Conservation (phyloP, 64 coral and sea anemone species). For the Astreopora myriophthalma region DNA sequence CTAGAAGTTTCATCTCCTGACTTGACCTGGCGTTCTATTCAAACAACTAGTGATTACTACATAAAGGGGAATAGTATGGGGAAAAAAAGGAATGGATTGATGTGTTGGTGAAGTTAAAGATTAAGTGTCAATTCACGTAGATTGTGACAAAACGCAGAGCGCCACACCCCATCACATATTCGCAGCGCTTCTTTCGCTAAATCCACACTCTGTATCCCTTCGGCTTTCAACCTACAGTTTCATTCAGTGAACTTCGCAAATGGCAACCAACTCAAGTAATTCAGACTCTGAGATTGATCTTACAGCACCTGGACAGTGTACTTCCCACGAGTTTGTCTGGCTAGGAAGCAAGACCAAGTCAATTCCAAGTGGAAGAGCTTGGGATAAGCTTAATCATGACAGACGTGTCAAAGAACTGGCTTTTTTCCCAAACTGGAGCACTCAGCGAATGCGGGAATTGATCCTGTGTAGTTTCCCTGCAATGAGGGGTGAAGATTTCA, state of each 20-base stretch:
- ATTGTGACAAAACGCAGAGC: background rate
- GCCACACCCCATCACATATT: background rate
- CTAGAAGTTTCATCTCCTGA: no score
- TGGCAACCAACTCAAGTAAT: background rate
- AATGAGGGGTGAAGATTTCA: background rate
- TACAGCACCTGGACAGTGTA: background rate
- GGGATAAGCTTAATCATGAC: background rate
- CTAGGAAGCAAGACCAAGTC: background rate
- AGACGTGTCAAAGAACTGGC: background rate
- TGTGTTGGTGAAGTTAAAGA: background rate
- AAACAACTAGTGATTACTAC: background rate
- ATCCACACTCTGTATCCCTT: background rate
- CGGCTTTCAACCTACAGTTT: background rate
- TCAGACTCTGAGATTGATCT: background rate
- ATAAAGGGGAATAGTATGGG: background rate
- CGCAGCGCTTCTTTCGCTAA: background rate
- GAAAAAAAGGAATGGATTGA: background rate
- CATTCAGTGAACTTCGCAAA: background rate
- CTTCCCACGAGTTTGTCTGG: background rate
- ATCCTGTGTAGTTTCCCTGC: background rate
- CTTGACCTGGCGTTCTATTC: background rate
- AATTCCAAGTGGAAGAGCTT: background rate
- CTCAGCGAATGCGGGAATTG: background rate
- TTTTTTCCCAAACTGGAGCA: background rate
- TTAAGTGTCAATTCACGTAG: background rate